Conservation (phyloP, 2,113 vertebrate genomes). For the Triplophysa tibetana region DNA sequence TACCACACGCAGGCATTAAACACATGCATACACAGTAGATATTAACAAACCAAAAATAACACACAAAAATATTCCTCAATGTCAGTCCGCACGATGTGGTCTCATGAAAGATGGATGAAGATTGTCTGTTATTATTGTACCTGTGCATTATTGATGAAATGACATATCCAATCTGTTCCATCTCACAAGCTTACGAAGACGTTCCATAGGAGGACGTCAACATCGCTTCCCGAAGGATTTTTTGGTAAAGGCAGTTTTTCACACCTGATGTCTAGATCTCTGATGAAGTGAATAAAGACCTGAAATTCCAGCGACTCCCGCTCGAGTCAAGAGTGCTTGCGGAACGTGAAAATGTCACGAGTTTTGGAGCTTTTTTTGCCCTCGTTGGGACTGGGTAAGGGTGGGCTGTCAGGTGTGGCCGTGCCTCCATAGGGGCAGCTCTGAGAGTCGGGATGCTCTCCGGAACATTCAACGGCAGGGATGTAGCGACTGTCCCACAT, state of each 20-base stretch:
- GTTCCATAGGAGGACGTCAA: background rate
- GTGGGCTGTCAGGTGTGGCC: slow-evolving; percentile 72
- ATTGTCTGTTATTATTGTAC: slow-evolving; percentile 24
- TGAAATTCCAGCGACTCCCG: slow-evolving; percentile 9
- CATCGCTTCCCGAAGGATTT: slow-evolving; percentile 5
- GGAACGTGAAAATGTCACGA: slow-evolving; percentile 86
- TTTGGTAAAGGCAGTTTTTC: slow-evolving; percentile 64
- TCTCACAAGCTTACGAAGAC: background rate
- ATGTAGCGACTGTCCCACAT: slow-evolving; percentile 99
- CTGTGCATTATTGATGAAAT: slow-evolving; percentile 31
- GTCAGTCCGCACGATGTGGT: slow-evolving; percentile 11
- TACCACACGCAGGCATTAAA: background rate
- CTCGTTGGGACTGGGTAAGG: slow-evolving; percentile 70
- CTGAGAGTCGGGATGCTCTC: slow-evolving; percentile 84
- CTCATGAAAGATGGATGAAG: slow-evolving; percentile 19
- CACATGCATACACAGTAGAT: slow-evolving; percentile 36
- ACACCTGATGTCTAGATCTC: slow-evolving; percentile 40
- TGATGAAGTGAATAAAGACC: background rate
- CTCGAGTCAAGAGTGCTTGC: slow-evolving; percentile 80
- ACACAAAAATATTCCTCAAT: background rate
- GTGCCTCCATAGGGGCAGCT: slow-evolving; percentile 92
- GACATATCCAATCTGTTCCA: slow-evolving; percentile 5
- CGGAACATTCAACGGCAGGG: slow-evolving; percentile 91
- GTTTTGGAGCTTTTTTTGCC: slow-evolving; percentile 78
- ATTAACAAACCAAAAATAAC: background rate